Percentiles rank a stretch among this genome's conserved stretches.
Evolutionary conservation across 2,888 invertebrate genomes (phyloP).

Genomic region (Ornithoptera alexandrae): DNA sequence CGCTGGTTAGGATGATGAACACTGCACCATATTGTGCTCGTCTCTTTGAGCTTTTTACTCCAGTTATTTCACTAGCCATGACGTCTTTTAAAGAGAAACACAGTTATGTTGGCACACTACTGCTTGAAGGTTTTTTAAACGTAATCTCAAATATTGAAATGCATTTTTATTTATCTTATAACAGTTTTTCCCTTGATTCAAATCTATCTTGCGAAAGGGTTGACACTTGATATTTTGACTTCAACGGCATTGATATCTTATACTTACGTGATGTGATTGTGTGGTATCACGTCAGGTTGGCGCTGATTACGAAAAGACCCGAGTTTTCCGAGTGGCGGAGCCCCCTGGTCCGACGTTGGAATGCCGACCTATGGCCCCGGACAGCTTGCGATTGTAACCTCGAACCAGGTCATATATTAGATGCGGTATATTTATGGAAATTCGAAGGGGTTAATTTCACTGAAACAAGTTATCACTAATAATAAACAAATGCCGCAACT

Average conservation of each 20-base stretch:
- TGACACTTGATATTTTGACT: neutral
- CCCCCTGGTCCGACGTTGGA: slow-evolving; percentile 36
- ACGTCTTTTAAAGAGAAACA: no score
- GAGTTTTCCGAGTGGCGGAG: slow-evolving; percentile 30
- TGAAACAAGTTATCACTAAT: no score
- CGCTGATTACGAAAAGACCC: slow-evolving; percentile 24
- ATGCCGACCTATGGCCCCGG: slow-evolving; percentile 51
- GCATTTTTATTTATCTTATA: no score
- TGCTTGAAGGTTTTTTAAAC: no score
- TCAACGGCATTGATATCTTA: slow-evolving; percentile 3
- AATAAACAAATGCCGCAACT: no score
- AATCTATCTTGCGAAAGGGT: slow-evolving; percentile 4
- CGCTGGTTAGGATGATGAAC: no score
- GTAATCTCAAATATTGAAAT: no score
- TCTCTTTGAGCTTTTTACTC: no score
- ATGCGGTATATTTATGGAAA: slow-evolving; percentile 1
- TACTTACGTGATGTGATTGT: slow-evolving; percentile 9
- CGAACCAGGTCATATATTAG: slow-evolving; percentile 1
- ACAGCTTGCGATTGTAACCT: slow-evolving; percentile 29
- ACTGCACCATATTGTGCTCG: no score
- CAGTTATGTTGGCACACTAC: no score
- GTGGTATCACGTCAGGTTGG: slow-evolving; percentile 10
- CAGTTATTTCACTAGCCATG: no score
- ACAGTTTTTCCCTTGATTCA: neutral
- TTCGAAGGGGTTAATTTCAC: neutral